Evolutionary conservation across 2,797 vertebrate species (phyloP), one percentile per base, ranked within the genome.

Genomic region (Schizothorax lantsangensis): DNA sequence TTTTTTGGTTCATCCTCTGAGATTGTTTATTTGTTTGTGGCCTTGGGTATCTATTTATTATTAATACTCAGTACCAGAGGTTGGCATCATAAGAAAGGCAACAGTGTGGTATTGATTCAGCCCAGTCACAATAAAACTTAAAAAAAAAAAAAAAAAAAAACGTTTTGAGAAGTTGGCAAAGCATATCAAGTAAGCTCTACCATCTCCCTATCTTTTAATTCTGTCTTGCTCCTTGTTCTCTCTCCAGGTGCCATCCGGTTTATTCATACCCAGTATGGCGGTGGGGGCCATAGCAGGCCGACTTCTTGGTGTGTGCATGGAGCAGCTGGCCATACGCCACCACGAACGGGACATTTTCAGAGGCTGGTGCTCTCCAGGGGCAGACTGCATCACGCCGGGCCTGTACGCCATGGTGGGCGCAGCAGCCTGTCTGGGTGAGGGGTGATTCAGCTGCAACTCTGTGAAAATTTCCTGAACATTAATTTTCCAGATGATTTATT

Each of bases 181-280:
- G 40, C n/a, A 15, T 74, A 62, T 15, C 54, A 33, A 49, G 5
- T 45, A 40, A 12, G 45, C n/a, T 86, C 36, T 83, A 30, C 14
- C 19, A 33, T 57, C 62, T n/a, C 49, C 36, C 49, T 19, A 33
- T 10, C 15, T 11, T 17, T 54, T 12, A 36, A 12, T 47, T 49
- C 21, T 43, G 36, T 69, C 0, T 36, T 17, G 10, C 38, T 26
- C 30, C 21, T n/a, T 12, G 8, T 36, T 64, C 26, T 84, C n/a
- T 36, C 2, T 69, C 40, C 94, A 99, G 98, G 97, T 99, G 38
- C 98, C 98, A 6, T 99, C 98, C 0, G 98, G 98, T 6, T 97
- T 99, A 72, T 99, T 99, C 94, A 99, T 99, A 90, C 98, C 98
- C 91, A 99, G 98, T 90, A 99, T 99, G 98, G 98, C 97, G 0